Percentiles rank a stretch among this genome's conserved stretches.
These are phyloP conservation scores for Centruroides sculpturatus DNA, from an alignment of 1,140 invertebrate genomes.

Conservation along the genomic window DNA sequence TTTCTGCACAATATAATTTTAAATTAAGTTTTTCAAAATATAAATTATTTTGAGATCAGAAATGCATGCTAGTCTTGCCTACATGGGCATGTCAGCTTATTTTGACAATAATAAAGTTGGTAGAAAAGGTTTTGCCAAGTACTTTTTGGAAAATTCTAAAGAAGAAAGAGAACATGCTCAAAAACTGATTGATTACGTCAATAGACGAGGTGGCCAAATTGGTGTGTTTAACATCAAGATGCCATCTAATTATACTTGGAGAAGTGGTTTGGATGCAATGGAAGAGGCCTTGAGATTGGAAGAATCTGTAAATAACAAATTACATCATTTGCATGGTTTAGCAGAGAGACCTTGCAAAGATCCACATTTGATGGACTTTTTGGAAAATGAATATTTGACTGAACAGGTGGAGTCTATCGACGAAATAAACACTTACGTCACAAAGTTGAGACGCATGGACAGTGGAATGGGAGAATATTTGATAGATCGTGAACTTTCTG, in stretches of 20 bases:
- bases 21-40: no score
- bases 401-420: constrained; percentile 15
- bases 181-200: constrained; percentile 75
- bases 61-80: no score
- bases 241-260: constrained; percentile 36
- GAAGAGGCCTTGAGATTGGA: constrained; percentile 60
- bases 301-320: constrained; percentile 54
- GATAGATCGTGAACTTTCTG: constrained; percentile 11
- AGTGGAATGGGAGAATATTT: constrained; percentile 13
- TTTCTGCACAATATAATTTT: no score
- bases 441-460: constrained; percentile 10
- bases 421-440: constrained; percentile 4
- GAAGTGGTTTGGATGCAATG: constrained; percentile 49
- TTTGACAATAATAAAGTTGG: constrained; percentile 62
- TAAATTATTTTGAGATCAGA: no score
- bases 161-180: constrained; percentile 83
- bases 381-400: constrained; percentile 12
- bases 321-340: constrained; percentile 40
- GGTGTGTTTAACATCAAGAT: constrained; percentile 6
- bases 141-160: constrained; percentile 66
- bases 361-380: constrained; percentile 41
- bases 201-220: constrained; percentile 65
- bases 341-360: constrained; percentile 44
- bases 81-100: constrained; percentile 62
- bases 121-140: constrained; percentile 74